Conservation (phyloP, 2,797 vertebrate genomes). For the Euthynnus affinis region DNA sequence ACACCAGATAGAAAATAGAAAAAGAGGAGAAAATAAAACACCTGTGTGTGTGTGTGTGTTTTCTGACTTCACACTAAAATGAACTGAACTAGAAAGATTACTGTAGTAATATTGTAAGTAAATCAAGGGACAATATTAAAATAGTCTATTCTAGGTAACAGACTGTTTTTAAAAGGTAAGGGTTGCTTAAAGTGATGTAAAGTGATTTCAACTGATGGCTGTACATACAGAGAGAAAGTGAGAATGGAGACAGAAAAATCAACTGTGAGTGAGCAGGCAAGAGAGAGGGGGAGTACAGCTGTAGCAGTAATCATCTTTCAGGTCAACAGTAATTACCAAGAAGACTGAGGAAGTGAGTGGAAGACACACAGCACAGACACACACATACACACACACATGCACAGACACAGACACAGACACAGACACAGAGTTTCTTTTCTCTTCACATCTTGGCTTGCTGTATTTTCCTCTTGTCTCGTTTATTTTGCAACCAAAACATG, state of each 20-base stretch:
- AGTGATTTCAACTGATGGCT: constrained; percentile 24
- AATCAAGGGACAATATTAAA: neutral
- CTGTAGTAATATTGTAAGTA: neutral
- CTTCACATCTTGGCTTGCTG: constrained; percentile 29
- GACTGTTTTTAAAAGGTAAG: neutral
- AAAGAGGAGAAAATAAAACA: neutral
- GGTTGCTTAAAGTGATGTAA: neutral
- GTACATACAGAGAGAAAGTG: constrained; percentile 16
- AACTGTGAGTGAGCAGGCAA: constrained; percentile 37
- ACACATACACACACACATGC: constrained; percentile 32
- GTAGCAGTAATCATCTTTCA: constrained; percentile 77
- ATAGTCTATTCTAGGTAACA: neutral
- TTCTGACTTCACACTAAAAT: neutral
- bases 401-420: constrained; percentile 33
- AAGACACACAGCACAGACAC: constrained; percentile 51
- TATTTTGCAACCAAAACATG: constrained; percentile 61
- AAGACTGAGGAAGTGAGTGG: constrained; percentile 58
- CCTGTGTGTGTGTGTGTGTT: neutral
- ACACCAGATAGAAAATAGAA: neutral
- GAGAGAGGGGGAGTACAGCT: constrained; percentile 57
- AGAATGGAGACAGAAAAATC: constrained; percentile 47
- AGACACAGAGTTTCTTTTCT: constrained; percentile 23
- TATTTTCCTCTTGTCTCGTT: constrained; percentile 57
- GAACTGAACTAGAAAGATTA: neutral
- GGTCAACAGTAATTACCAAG: constrained; percentile 81